Base-by-base conservation (phyloP, 2,888 invertebrate genomes). In the Dicyrtoma fusca region DNA sequence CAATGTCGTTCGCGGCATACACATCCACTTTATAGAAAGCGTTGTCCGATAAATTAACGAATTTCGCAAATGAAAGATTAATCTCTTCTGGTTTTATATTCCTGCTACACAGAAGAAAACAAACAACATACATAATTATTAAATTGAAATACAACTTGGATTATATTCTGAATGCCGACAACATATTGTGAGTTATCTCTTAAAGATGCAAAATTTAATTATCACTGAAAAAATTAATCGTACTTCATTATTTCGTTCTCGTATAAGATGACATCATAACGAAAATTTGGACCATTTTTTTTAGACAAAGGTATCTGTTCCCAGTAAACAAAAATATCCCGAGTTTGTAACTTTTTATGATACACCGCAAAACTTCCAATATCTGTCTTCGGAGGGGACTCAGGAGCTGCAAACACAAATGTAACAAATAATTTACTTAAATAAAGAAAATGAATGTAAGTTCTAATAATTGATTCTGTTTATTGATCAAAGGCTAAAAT, bases 291-390 rank as follows among this genome's bases (percentile, higher is more conserved):
- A 21, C 92, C 94, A 81, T 92, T 92, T 80, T 90, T 87, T 79
- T 89, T 86, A 82, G 87, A 87, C 57, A 87, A 86, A 21, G 88
- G 87, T 65, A 94, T 86, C 76, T 89, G 87, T 82, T 91, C 89
- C 93, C 94, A 94, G 83, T 92, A 94, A 23, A 94, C 84, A 82
- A 88, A 88, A 53, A 92, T 85, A 69, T 88, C 87, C 76, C 90
- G 85, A 81, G 83, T 86, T 44, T 77, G 25, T n/a, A 55, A 42
- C n/a, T 75, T 47, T 23, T 71, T 64, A 66, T 83, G 83, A 17
- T 83, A 81, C 76, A 84, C 85, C 82, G 91, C 88, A 82, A 92
- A 94, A 81, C 91, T 90, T 51, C 94, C 93, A 17, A 88, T 85
- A 76, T 88, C 88, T 3, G 89, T 88, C 65, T 86, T 86, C 0